These are phyloP conservation scores for Pelecanoides urinatrix DNA, from an alignment of 2,113 vertebrate genomes.

Conservation along the genomic window DNA sequence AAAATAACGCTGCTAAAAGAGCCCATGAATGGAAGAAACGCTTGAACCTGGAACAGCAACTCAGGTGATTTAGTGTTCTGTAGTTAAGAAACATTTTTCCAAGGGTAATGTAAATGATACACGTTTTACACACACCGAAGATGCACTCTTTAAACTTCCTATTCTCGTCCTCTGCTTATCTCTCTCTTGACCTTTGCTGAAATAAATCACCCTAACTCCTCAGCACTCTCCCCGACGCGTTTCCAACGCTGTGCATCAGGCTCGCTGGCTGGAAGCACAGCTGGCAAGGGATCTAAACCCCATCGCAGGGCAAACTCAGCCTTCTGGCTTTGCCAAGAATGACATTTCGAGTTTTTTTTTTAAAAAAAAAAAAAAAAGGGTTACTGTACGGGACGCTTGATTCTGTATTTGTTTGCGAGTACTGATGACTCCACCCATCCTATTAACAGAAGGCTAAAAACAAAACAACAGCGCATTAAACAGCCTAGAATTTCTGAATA, in stretches of 20 bases:
- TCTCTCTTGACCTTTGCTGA: conserved; percentile 63
- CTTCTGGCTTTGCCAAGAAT: conserved; percentile 77
- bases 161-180: conserved; percentile 1
- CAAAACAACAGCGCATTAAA: conserved; percentile 54
- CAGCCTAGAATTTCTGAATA: conserved; percentile 46
- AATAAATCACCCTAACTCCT: conserved; percentile 56
- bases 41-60: background rate
- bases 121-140: background rate
- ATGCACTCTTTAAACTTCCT: background rate
- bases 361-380: background rate
- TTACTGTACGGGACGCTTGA: conserved; percentile 58
- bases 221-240: conserved; percentile 29
- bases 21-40: background rate
- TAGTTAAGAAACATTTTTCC: background rate
- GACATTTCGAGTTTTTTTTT: conserved; percentile 56
- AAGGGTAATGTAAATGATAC: background rate
- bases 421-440: conserved; percentile 51
- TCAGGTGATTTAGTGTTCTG: background rate
- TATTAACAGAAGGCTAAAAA: conserved; percentile 62
- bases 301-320: conserved; percentile 72
- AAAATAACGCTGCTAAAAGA: background rate
- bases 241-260: conserved; percentile 56
- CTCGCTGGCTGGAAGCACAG: conserved; percentile 69
- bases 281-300: conserved; percentile 75
- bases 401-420: conserved; percentile 64